These are phyloP conservation scores for Mimumesa dahlbomi DNA, from an alignment of 2,888 invertebrate genomes.

Conservation along the genomic window DNA sequence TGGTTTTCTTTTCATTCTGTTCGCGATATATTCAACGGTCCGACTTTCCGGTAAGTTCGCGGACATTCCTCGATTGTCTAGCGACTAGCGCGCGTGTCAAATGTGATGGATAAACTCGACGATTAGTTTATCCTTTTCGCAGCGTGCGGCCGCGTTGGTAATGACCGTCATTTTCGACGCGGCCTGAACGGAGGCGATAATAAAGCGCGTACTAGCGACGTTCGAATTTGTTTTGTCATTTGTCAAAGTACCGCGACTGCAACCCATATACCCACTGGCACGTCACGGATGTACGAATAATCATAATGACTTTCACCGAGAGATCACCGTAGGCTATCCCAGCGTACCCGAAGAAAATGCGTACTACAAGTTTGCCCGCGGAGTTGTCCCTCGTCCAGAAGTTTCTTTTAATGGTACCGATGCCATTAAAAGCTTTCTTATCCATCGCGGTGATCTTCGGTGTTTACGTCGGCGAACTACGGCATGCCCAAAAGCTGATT, in stretches of 20 bases:
- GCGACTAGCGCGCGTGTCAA: conserved; percentile 9
- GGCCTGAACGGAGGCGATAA: conserved; percentile 29
- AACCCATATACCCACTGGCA: conserved; percentile 24
- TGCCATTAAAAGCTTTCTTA: too few species aligned
- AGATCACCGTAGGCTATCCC: conserved; percentile 2
- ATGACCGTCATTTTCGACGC: conserved; percentile 12
- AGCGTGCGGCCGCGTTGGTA: conserved; percentile 27
- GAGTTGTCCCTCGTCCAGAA: too few species aligned
- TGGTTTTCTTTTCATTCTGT: too few species aligned
- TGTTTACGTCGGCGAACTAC: too few species aligned
- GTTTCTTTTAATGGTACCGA: neutral
- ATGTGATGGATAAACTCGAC: conserved; percentile 23
- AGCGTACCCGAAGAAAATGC: neutral
- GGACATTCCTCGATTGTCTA: neutral
- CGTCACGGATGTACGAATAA: conserved; percentile 18
- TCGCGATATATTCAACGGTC: too few species aligned
- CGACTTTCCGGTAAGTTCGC: too few species aligned
- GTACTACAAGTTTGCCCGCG: neutral
- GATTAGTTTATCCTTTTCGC: conserved; percentile 26
- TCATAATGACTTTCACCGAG: conserved; percentile 34
- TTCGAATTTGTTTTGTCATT: conserved; percentile 19
- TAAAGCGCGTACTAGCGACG: conserved; percentile 15
- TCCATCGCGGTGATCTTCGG: too few species aligned
- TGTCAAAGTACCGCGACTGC: conserved; percentile 17
- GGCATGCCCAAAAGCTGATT: too few species aligned